A percentile compares a stretch with the other conserved stretches of the same genome.
Evolutionary conservation across 2,113 vertebrate genomes (phyloP).

Genomic region (Meles meles): DNA sequence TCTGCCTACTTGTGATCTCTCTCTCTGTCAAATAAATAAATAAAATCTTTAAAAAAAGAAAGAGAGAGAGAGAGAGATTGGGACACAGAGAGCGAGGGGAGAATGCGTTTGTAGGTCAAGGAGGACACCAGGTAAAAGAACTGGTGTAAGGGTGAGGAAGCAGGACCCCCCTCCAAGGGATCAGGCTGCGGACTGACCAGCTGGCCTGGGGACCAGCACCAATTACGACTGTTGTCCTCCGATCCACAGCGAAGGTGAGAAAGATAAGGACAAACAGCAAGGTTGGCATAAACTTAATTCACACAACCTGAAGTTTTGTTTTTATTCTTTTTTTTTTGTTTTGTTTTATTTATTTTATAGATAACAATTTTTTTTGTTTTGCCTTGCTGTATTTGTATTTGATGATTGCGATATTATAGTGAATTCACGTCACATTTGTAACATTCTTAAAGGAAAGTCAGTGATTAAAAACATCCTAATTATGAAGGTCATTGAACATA

Average conservation of each 20-base stretch:
- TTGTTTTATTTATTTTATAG: background rate
- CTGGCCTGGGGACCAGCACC: too few relatives aligned
- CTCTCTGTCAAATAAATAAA: too few relatives aligned
- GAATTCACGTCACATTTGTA: background rate
- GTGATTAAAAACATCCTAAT: background rate
- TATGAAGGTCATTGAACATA: background rate
- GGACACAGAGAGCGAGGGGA: background rate
- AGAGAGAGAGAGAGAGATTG: background rate
- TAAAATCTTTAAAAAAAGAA: too few relatives aligned
- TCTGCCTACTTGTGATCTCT: too few relatives aligned
- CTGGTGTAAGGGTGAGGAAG: fast-evolving
- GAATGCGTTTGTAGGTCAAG: background rate
- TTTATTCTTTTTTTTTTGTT: background rate
- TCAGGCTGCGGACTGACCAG: background rate
- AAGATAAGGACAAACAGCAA: background rate
- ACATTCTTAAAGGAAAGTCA: background rate
- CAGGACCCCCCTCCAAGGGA: fast-evolving
- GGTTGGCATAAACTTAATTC: background rate
- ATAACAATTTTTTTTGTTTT: background rate
- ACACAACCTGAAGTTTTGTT: background rate
- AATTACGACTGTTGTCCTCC: background rate
- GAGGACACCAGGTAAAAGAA: background rate
- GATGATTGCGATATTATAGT: background rate
- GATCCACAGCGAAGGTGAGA: background rate
- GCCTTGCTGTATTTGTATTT: background rate